Conservation (phyloP, 2,888 invertebrate genomes). For the Drosophila fulvimacula region DNA sequence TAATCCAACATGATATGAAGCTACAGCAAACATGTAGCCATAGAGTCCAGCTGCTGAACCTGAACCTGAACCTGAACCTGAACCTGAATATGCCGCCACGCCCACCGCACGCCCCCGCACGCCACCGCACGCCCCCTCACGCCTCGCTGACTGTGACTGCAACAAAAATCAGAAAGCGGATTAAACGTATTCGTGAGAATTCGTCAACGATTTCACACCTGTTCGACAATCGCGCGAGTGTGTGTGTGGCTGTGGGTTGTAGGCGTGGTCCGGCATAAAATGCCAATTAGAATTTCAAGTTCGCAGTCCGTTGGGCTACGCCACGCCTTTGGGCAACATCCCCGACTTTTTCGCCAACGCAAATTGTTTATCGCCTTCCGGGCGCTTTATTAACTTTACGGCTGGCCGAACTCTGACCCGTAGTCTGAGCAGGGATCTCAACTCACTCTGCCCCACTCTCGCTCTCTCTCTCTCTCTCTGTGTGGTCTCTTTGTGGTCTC, state of each 20-base stretch:
- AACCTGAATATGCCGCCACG: constrained; percentile 14
- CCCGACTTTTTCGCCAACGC: constrained; percentile 52
- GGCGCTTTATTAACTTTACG: constrained; percentile 78
- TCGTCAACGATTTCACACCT: constrained; percentile 82
- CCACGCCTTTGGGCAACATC: constrained; percentile 44
- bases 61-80: constrained; percentile 24
- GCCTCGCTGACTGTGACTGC: constrained; percentile 41
- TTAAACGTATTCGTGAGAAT: constrained; percentile 84
- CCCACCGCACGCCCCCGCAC: background rate
- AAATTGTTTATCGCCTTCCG: constrained; percentile 74
- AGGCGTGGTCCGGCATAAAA: constrained; percentile 64
- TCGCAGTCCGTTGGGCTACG: constrained; percentile 57
- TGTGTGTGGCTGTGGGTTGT: constrained; percentile 11
- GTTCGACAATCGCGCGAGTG: constrained; percentile 43
- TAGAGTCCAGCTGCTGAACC: constrained; percentile 27
- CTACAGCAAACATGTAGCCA: constrained; percentile 57
- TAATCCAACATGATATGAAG: constrained; percentile 78
- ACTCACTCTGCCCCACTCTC: too few relatives aligned
- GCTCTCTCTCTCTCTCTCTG: background rate
- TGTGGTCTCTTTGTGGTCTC: too few relatives aligned
- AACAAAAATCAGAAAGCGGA: constrained; percentile 81
- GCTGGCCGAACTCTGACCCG: constrained; percentile 42
- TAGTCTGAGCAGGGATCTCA: constrained; percentile 12
- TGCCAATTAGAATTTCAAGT: constrained; percentile 79
- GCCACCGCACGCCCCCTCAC: background rate